Conservation (phyloP, 92 coral and sea anemone genomes). For the Actinostola sp. region DNA sequence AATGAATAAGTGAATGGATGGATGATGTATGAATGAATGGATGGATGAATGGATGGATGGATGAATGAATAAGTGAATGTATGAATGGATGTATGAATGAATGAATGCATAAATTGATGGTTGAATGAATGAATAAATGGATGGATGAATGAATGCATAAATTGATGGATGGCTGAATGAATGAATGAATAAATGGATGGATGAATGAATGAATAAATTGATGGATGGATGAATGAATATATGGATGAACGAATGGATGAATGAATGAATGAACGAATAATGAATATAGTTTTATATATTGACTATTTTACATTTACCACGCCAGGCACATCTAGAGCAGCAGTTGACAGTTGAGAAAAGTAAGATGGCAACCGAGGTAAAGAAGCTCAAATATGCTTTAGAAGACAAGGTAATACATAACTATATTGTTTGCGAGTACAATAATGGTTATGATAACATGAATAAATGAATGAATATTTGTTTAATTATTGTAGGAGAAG, state of each 20-base stretch:
- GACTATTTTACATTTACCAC: too few species aligned
- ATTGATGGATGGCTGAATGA: neutral
- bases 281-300: too few species aligned
- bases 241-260: neutral
- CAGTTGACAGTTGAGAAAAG: conserved; percentile 91
- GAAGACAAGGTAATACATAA: conserved; percentile 67
- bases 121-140: neutral
- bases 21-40: too few species aligned
- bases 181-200: neutral
- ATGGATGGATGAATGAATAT: too few species aligned
- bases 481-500: conserved; percentile 17
- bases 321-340: conserved; percentile 88
- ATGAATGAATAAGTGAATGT: too few species aligned
- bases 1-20: too few species aligned
- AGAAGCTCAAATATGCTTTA: conserved; percentile 68
- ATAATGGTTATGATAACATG: too few species aligned
- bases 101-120: neutral
- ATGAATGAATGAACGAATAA: neutral
- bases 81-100: neutral
- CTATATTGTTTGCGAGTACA: neutral
- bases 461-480: too few species aligned
- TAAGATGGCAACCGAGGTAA: conserved; percentile 80
- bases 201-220: neutral
- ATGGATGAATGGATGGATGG: neutral
- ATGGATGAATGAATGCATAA: too few species aligned